These are phyloP conservation scores for Gnatocerus cornutus DNA, from an alignment of 2,888 invertebrate genomes.

Conservation along the genomic window DNA sequence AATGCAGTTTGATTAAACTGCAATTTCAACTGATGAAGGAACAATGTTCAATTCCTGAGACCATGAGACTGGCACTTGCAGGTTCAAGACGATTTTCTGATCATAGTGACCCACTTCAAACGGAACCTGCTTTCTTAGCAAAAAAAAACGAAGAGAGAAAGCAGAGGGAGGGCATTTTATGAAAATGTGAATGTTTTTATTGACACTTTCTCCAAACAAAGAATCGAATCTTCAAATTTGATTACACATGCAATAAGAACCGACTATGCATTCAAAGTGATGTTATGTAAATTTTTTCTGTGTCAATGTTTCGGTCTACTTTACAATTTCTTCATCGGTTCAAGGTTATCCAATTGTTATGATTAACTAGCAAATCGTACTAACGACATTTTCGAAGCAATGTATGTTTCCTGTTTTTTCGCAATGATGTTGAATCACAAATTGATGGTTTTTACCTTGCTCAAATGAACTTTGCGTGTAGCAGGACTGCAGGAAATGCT, in stretches of 20 bases:
- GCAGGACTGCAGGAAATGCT: constrained; percentile 33
- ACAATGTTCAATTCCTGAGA: background rate
- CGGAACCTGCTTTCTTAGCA: constrained; percentile 36
- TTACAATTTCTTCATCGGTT: constrained; percentile 29
- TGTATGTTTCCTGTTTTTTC: background rate
- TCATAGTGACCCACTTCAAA: constrained; percentile 20
- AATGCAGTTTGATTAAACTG: too few relatives aligned
- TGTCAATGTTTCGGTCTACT: constrained; percentile 32
- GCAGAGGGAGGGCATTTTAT: constrained; percentile 5
- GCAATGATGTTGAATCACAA: too few relatives aligned
- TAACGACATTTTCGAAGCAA: background rate
- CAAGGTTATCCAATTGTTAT: constrained; percentile 40
- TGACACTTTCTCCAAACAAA: constrained; percentile 8
- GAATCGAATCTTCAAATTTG: background rate
- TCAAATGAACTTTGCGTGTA: constrained; percentile 22
- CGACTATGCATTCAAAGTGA: constrained; percentile 21
- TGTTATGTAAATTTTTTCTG: constrained; percentile 39
- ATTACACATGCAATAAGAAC: background rate
- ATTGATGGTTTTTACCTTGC: constrained; percentile 22
- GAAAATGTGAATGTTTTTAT: constrained; percentile 8
- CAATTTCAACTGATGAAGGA: too few relatives aligned
- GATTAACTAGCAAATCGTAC: constrained; percentile 10
- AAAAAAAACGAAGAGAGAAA: constrained; percentile 16
- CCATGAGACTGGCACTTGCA: background rate
- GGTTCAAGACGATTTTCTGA: background rate